Base-by-base conservation (phyloP, 1,140 invertebrate genomes). In the Mylabris phalerata region DNA sequence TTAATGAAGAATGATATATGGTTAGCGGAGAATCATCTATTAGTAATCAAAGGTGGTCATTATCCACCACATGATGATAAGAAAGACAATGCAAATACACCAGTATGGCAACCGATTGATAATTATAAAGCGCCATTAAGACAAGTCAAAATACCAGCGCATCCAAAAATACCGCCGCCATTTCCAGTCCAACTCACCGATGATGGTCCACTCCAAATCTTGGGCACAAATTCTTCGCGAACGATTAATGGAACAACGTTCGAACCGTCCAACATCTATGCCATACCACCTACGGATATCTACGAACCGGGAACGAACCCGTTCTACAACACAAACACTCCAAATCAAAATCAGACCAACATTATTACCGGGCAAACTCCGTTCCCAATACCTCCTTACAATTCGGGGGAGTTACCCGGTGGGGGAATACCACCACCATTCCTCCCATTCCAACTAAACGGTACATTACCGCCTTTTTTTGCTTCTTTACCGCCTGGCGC, bases 161-260 rank as follows among this genome's bases (percentile, higher is more conserved):
- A 75, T 40, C 82, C 82, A 0, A 84, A 84, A 72, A 81, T 92
- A 63, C 89, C 90, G 73, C 90, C 90, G 76, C 90, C 90, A 69
- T 93, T 93, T 84, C 90, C 90, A 65, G 84, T 93, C 71, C 88
- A 89, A 75, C 82, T 93, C 67, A 82, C 80, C 63, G 87, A 90
- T 61, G 81, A 84, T 57, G 90, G 88, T 61, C 89, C 90, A 59
- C 78, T 89, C 63, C 80, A 87, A 75, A 83, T 89, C 73, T 78
- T 89, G 63, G 84, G 84, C 42, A 77, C 78, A 64, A 83, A 85
- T 71, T 78, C 77, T 66, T 80, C 80, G 73, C 75, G 79, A 77
- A 80, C 82, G 62, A 78, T 83, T 77, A 82, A 84, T 77, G 75
- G 77, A 75, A 67, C 78, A 76, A 60, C 77, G 75, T 66, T 72